These are phyloP conservation scores for Achlya flavicornis DNA, from an alignment of 2,888 invertebrate genomes.

Conservation along the genomic window DNA sequence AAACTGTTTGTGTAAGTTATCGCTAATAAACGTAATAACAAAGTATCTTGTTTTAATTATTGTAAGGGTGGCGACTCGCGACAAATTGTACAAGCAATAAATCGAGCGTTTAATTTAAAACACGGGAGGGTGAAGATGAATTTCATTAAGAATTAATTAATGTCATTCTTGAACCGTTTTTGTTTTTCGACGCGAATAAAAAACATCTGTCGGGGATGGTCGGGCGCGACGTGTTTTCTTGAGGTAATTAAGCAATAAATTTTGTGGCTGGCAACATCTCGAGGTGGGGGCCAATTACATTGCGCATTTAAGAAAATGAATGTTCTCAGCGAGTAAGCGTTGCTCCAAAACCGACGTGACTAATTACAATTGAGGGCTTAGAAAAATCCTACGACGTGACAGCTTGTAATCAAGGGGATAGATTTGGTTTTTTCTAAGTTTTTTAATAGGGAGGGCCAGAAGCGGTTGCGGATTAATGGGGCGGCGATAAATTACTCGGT, in stretches of 20 bases:
- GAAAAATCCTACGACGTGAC: constrained; percentile 82
- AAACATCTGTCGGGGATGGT: constrained; percentile 78
- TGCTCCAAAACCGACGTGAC: constrained; percentile 65
- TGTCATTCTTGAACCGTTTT: constrained; percentile 83
- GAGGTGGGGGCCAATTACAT: constrained; percentile 81
- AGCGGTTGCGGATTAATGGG: constrained; percentile 73
- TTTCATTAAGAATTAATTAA: constrained; percentile 85
- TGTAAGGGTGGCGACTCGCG: constrained; percentile 59
- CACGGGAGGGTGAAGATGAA: constrained; percentile 82
- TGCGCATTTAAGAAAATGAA: constrained; percentile 78
- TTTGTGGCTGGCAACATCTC: constrained; percentile 78
- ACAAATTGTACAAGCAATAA: constrained; percentile 83
- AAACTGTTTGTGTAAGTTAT: constrained; percentile 61
- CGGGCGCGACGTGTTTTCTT: constrained; percentile 77
- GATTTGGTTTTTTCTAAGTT: constrained; percentile 64
- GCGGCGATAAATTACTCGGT: constrained; percentile 74
- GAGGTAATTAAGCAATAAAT: constrained; percentile 85
- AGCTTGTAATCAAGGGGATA: constrained; percentile 83
- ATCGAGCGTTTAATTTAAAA: constrained; percentile 81
- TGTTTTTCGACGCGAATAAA: constrained; percentile 82
- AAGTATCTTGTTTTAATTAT: constrained; percentile 69
- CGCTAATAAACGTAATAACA: constrained; percentile 77
- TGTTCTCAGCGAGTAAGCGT: constrained; percentile 62
- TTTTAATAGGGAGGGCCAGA: constrained; percentile 58
- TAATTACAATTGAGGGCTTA: constrained; percentile 80